Percentiles rank a stretch among this genome's conserved stretches.
These are phyloP conservation scores for Arrhopalites spinosus DNA, from an alignment of 2,888 invertebrate species.

Conservation along the genomic window DNA sequence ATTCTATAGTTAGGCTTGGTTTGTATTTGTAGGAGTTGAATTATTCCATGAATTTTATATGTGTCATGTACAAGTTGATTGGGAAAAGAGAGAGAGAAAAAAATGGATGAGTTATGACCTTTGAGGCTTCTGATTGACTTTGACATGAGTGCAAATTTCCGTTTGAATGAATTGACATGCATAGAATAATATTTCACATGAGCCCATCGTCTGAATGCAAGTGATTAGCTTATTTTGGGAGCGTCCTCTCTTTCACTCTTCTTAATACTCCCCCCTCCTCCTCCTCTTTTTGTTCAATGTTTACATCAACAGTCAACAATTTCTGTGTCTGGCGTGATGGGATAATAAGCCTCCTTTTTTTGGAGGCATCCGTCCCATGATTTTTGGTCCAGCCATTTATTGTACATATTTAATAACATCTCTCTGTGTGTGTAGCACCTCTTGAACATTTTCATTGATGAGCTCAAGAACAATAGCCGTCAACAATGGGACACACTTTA, in stretches of 20 bases:
- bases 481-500: too few species aligned
- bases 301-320: conserved; percentile 23
- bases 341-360: conserved; percentile 19
- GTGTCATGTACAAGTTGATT: not conserved
- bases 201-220: not conserved
- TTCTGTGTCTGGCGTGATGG: conserved; percentile 28
- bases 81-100: not conserved
- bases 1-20: too few species aligned
- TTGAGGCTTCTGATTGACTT: conserved; percentile 26
- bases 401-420: too few species aligned
- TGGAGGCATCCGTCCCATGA: too few species aligned
- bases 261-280: not conserved
- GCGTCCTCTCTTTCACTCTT: conserved; percentile 8
- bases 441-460: too few species aligned
- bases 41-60: not conserved
- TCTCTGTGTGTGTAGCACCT: too few species aligned
- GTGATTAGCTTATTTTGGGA: conserved; percentile 23
- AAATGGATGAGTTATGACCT: conserved; percentile 26
- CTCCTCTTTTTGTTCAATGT: not conserved
- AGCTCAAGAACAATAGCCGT: too few species aligned
- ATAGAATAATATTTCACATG: not conserved
- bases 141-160: conserved; percentile 27
- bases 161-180: conserved; percentile 6
- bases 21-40: too few species aligned
- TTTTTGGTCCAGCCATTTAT: too few species aligned